Evolutionary conservation across 2,797 vertebrate species (phyloP).

Genomic region (Rhinoraja longicauda): DNA sequence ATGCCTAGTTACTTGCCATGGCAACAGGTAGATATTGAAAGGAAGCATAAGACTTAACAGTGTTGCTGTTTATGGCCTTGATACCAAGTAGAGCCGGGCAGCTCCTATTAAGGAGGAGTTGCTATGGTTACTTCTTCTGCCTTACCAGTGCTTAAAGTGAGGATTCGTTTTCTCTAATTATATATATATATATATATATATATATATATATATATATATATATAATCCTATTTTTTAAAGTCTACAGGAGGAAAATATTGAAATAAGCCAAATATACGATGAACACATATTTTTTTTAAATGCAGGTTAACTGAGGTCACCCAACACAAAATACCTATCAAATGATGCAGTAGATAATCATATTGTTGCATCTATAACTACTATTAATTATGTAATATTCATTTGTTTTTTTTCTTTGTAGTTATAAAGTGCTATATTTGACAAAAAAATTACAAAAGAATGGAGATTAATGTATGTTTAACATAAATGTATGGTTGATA

Average conservation of each 20-base stretch:
- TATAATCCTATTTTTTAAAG: not conserved
- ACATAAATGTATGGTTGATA: too few relatives aligned
- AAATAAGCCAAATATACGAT: not conserved
- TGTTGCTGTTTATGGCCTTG: not conserved
- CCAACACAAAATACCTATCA: not conserved
- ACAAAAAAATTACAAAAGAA: not conserved
- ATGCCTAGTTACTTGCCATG: conserved; percentile 10
- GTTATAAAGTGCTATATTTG: not conserved
- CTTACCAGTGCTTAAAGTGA: not conserved
- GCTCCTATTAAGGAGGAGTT: not conserved
- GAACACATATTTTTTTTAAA: not conserved
- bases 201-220: too few relatives aligned
- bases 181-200: too few relatives aligned
- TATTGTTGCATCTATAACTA: too few relatives aligned
- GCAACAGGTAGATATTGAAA: conserved; percentile 4
- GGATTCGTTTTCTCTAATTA: not conserved
- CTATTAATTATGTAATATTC: not conserved
- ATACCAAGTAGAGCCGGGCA: not conserved
- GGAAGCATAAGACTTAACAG: not conserved
- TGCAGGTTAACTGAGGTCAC: not conserved
- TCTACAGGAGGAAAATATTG: not conserved
- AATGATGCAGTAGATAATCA: not conserved
- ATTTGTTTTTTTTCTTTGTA: not conserved
- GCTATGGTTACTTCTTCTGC: conserved; percentile 27
- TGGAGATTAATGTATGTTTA: too few relatives aligned